Percentiles rank a stretch among this genome's conserved stretches.
phyloP scores from a whole-genome alignment of 2,797 vertebrate genomes.

The Scomberomorus guttatus region DNA sequence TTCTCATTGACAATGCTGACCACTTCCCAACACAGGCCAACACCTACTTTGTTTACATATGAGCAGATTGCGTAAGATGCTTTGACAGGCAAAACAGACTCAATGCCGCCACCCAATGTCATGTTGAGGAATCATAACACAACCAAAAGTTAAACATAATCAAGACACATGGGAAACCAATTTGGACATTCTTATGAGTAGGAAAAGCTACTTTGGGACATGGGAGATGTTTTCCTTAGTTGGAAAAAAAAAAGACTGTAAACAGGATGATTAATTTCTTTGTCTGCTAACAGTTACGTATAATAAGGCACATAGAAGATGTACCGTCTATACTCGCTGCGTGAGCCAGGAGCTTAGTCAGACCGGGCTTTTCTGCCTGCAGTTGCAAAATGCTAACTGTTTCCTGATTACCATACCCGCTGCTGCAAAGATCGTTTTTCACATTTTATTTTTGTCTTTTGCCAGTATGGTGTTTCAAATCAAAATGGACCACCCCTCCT shows the following conservation, averaged over 20 bases:
- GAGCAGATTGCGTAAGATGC: background rate
- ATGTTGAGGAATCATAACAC: slow-evolving; percentile 7
- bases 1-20: background rate
- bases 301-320: slow-evolving; percentile 33
- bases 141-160: slow-evolving; percentile 3
- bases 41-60: slow-evolving; percentile 4
- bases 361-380: slow-evolving; percentile 63
- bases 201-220: slow-evolving; percentile 10
- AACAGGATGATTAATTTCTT: slow-evolving; percentile 38
- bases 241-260: slow-evolving; percentile 17
- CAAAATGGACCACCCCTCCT: slow-evolving; percentile 58
- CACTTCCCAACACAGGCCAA: slow-evolving; percentile 6
- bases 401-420: slow-evolving; percentile 66
- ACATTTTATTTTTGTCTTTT: slow-evolving; percentile 59
- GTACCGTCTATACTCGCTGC: slow-evolving; percentile 9
- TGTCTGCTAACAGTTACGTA: slow-evolving; percentile 17
- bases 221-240: slow-evolving; percentile 18
- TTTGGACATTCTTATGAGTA: background rate
- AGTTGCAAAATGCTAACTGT: slow-evolving; percentile 67
- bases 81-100: slow-evolving; percentile 24
- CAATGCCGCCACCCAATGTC: slow-evolving; percentile 60
- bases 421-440: slow-evolving; percentile 64
- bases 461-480: slow-evolving; percentile 57
- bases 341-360: slow-evolving; percentile 54
- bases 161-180: slow-evolving; percentile 15